Base-by-base conservation (phyloP, 2,797 vertebrate species). In the Peromyscus aztecus region DNA sequence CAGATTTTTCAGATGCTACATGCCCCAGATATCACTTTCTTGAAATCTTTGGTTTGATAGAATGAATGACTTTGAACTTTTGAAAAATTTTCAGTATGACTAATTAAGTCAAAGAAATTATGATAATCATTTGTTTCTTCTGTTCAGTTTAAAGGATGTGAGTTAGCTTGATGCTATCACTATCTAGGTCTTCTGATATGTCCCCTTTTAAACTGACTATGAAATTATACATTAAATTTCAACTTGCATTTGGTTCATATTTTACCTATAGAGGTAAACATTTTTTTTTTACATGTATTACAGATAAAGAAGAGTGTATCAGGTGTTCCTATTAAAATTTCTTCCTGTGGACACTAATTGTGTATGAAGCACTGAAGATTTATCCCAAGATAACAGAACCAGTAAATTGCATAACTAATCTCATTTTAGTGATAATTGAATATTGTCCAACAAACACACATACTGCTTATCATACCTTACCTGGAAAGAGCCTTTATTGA, bases 401-500 rank as follows among this genome's bases (percentile, higher is more conserved):
- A 4, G 31, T 92, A 89, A 75, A 71, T 34, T 91, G 63, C 63
- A 65, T 82, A 97, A 83, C 84, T 93, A 0, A 31, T 94, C 37
- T 95, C 69, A 55, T 67, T 65, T 14, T 19, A 89, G 90, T 84
- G 29, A n/a, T 55, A n/a, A 27, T 43, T 73, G 87, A 97, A 94
- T 85, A 14, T 2, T 63, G 92, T 83, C 92, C 97, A 98, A 98
- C 98, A 99, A 98, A 98, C 97, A 99, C 98, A 98, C 98, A 24
- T 94, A 98, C 98, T 82, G 98, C 98, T 97, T 98, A 85, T 97
- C 98, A 84, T 98, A 97, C 98, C 99, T 99, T 99, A 99, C 99
- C 99, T 99, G 98, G 98, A 99, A 99, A 99, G 98, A 99, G 98
- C 98, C 98, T 99, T 99, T 99, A 99, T 99, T 99, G 98, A 99